Percentiles rank a stretch among this genome's conserved stretches.
phyloP scores from a whole-genome alignment of 2,797 vertebrate species.

The Morus bassanus region DNA sequence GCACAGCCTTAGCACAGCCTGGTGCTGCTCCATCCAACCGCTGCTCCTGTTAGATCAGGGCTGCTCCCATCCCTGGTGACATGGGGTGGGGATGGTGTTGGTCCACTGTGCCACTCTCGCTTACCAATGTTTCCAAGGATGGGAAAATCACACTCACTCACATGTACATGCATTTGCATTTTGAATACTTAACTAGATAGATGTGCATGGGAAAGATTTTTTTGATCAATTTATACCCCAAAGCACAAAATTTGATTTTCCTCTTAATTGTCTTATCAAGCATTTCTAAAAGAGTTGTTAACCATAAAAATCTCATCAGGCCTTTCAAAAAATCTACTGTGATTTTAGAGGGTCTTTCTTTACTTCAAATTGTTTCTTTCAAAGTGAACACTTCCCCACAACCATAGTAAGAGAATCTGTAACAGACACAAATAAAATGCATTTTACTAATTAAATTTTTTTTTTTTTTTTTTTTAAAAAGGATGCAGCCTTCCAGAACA shows the following conservation, averaged over 20 bases:
- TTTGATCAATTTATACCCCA: constrained; percentile 53
- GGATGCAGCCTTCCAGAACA: neutral
- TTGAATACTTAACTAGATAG: constrained; percentile 45
- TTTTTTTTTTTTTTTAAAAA: neutral
- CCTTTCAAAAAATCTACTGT: neutral
- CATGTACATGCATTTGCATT: constrained; percentile 36
- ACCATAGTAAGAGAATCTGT: neutral
- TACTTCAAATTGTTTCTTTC: neutral
- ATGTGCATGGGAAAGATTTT: neutral
- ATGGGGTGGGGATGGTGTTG: neutral
- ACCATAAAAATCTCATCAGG: neutral
- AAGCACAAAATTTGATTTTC: constrained; percentile 49
- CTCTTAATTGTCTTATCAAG: constrained; percentile 31
- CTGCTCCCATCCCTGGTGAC: neutral
- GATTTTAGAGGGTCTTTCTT: neutral
- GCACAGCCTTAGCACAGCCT: neutral
- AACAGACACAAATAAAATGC: neutral
- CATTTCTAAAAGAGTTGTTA: constrained; percentile 18
- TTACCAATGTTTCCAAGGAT: neutral
- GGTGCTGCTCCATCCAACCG: neutral
- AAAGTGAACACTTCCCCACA: neutral
- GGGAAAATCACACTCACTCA: neutral
- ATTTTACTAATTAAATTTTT: neutral
- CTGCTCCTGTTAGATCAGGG: neutral
- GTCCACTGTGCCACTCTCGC: neutral